These are phyloP conservation scores for Nerophis ophidion DNA, from an alignment of 2,113 vertebrate species.

Conservation along the genomic window DNA sequence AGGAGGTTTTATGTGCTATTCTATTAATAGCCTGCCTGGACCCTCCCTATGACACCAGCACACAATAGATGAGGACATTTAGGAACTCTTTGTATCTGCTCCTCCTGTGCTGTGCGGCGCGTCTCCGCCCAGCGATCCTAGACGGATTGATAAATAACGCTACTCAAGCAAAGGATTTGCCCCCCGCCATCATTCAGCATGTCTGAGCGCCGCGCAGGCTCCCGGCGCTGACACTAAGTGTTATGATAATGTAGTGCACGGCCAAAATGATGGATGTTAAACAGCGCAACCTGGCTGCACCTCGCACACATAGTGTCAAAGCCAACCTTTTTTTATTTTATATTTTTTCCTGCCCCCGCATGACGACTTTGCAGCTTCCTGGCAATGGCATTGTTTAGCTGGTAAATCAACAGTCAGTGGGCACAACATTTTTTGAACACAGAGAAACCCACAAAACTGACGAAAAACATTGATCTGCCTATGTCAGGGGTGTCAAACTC, in stretches of 20 bases:
- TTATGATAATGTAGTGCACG: conserved; percentile 67
- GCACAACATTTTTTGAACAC: background rate
- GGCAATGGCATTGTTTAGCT: conserved; percentile 13
- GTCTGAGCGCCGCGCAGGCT: conserved; percentile 65
- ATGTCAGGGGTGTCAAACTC: too few relatives aligned
- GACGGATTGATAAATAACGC: conserved; percentile 67
- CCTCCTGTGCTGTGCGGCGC: conserved; percentile 56
- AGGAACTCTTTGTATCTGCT: conserved; percentile 64
- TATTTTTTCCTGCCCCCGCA: background rate
- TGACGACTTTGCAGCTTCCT: conserved; percentile 22
- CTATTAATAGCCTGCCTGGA: conserved; percentile 63
- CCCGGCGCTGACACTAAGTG: conserved; percentile 61
- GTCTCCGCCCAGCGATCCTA: conserved; percentile 57
- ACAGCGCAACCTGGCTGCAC: conserved; percentile 56
- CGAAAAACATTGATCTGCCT: too few relatives aligned
- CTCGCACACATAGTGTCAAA: conserved; percentile 46
- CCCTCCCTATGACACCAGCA: conserved; percentile 46
- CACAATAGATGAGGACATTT: conserved; percentile 71
- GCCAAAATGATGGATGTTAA: conserved; percentile 66
- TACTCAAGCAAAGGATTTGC: conserved; percentile 68
- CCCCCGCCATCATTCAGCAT: conserved; percentile 61
- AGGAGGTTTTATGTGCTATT: conserved; percentile 40
- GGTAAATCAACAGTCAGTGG: background rate
- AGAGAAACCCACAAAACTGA: too few relatives aligned
- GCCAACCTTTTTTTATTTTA: conserved; percentile 39